Evolutionary conservation across 2,113 vertebrate genomes (phyloP), one percentile per base, ranked within the genome.

Genomic region (Cyphomyrus discorhynchus): DNA sequence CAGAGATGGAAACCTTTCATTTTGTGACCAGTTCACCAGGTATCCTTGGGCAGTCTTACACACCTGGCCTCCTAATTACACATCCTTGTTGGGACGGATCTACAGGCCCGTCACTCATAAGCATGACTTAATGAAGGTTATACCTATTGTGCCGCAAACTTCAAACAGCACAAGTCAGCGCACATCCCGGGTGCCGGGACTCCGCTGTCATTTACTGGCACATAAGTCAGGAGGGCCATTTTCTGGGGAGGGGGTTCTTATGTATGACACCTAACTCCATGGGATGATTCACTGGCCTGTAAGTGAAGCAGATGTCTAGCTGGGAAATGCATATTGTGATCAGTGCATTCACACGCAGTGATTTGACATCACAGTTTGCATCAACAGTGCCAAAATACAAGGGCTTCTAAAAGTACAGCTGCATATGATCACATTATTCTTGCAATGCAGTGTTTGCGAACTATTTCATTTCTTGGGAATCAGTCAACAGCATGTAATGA

Each of bases 41-140:
- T 39, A 80, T 80, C 74, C 74, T 80, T 42, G 74, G 31, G 74
- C 74, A 80, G 74, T 42, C 17, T 80, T 80, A 8, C 17, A 49
- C 83, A 86, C 45, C 83, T 86, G 83, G 83, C 46, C 47, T 85
- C n/a, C 24, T 87, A 87, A 35, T 87, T 53, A 53, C n/a, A 35
- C 27, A 21, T 53, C 19, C 31, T 15, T 5, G n/a, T 35, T 2
- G n/a, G 50, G 27, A 21, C 15, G 50, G 85, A 49, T 9, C 21
- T 27, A 49, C 21, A n/a, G 39, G 35, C 45, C 77, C 35, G 42
- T 83, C 39, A 21, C 82, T 47, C 24, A 24, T 9, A 84, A 84
- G 82, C 45, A 21, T 84, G 82, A 46, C 35, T 84, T 84, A 42
- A 45, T n/a, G 31, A 21, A 50, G 42, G 24, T 49, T 49, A 50